Percentiles rank a stretch among this genome's conserved stretches.
These are phyloP conservation scores for Nothoprocta pentlandii DNA, from an alignment of 2,113 vertebrate genomes.

Conservation along the genomic window DNA sequence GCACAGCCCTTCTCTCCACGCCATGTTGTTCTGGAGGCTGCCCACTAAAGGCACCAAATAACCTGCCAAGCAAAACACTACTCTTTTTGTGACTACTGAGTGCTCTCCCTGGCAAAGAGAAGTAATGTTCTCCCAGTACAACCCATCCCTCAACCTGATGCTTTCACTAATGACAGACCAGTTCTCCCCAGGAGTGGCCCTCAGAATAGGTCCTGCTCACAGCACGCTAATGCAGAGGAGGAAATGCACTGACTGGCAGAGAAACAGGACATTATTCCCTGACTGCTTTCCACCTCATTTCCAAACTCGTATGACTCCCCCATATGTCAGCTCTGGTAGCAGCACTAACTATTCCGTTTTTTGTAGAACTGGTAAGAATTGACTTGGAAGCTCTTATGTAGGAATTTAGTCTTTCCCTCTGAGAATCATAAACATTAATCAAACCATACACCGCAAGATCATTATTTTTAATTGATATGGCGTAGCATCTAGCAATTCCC, in stretches of 20 bases:
- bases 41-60: background rate
- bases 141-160: background rate
- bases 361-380: background rate
- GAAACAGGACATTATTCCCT: slow-evolving; percentile 24
- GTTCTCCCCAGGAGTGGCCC: background rate
- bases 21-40: background rate
- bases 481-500: background rate
- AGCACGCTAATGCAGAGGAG: background rate
- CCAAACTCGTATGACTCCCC: background rate
- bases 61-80: background rate
- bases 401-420: background rate
- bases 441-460: background rate
- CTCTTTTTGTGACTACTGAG: background rate
- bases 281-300: background rate
- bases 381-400: slow-evolving; percentile 4
- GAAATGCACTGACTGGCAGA: background rate
- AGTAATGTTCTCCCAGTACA: background rate
- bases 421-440: slow-evolving; percentile 19
- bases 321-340: background rate
- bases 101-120: background rate
- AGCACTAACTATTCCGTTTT: slow-evolving; percentile 30
- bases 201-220: background rate
- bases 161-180: background rate
- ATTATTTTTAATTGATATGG: slow-evolving; percentile 24
- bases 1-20: background rate